A percentile compares a stretch with the other conserved stretches of the same genome.
Evolutionary conservation across 2,888 invertebrate species (phyloP).

Genomic region (Seira sanloemensis): DNA sequence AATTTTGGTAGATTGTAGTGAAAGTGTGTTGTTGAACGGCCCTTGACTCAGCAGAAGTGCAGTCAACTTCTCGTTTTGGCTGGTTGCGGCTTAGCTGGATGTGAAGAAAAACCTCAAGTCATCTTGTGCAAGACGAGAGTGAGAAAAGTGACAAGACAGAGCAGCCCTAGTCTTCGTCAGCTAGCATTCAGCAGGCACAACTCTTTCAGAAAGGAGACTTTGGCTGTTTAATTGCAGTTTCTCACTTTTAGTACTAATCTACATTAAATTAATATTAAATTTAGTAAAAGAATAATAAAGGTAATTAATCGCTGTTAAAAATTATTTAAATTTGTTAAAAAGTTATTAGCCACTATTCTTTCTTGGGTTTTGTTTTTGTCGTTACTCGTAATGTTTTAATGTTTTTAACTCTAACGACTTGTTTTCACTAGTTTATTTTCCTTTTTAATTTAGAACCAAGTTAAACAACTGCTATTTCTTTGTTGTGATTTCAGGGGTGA

Average conservation of each 20-base stretch:
- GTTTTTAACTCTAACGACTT: neutral
- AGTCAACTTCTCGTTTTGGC: conserved; percentile 23
- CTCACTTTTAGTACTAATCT: too few species aligned
- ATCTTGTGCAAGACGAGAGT: neutral
- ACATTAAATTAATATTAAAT: too few species aligned
- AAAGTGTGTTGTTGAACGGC: too few species aligned
- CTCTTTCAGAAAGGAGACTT: neutral
- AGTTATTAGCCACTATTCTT: too few species aligned
- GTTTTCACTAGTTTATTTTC: neutral
- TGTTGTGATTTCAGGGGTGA: neutral
- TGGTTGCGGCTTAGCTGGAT: neutral
- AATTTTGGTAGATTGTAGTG: too few species aligned
- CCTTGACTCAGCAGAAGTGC: conserved; percentile 56
- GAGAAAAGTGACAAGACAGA: conserved; percentile 2
- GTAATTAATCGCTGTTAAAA: too few species aligned
- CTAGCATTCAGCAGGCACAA: too few species aligned
- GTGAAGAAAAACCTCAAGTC: too few species aligned
- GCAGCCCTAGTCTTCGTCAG: too few species aligned
- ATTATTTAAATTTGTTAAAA: too few species aligned
- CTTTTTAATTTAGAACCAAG: neutral
- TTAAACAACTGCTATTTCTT: neutral
- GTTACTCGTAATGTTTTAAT: neutral
- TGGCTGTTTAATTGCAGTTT: neutral
- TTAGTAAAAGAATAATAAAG: too few species aligned
- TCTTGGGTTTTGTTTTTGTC: too few species aligned